phyloP scores from a whole-genome alignment of 2,113 vertebrate genomes.

The Scomber scombrus region DNA sequence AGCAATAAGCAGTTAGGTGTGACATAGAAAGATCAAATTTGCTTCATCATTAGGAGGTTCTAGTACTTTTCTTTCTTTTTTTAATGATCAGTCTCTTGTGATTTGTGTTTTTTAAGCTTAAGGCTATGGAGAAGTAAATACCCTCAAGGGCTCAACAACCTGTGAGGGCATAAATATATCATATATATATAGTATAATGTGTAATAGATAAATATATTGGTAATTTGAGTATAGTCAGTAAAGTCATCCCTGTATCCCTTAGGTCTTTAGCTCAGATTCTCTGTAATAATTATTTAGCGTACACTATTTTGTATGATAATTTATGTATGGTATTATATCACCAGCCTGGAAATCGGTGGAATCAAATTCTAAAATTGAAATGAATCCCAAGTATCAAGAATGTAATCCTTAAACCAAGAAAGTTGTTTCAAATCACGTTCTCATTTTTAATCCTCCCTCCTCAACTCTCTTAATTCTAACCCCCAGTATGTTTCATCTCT shows the following conservation, averaged over 20 bases:
- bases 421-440: neutral
- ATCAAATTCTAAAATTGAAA: constrained; percentile 1
- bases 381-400: constrained; percentile 1
- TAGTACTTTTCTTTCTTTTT: neutral
- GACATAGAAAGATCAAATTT: neutral
- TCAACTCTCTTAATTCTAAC: constrained; percentile 28
- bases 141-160: too few relatives aligned
- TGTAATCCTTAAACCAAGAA: constrained; percentile 18
- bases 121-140: too few relatives aligned
- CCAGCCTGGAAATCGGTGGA: neutral
- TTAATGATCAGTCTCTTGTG: neutral
- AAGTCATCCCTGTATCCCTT: neutral
- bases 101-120: too few relatives aligned
- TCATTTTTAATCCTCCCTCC: constrained; percentile 7
- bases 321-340: neutral
- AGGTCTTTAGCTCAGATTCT: neutral
- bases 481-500: constrained; percentile 27
- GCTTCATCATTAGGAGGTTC: constrained; percentile 1
- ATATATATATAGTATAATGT: neutral
- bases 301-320: neutral
- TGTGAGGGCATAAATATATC: too few relatives aligned
- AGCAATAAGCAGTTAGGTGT: neutral
- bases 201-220: too few relatives aligned
- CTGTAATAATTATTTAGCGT: neutral
- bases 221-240: neutral